Percentiles rank a stretch among this genome's conserved stretches.
phyloP scores from a whole-genome alignment of 2,888 invertebrate genomes.

The Tenthredo notha region DNA sequence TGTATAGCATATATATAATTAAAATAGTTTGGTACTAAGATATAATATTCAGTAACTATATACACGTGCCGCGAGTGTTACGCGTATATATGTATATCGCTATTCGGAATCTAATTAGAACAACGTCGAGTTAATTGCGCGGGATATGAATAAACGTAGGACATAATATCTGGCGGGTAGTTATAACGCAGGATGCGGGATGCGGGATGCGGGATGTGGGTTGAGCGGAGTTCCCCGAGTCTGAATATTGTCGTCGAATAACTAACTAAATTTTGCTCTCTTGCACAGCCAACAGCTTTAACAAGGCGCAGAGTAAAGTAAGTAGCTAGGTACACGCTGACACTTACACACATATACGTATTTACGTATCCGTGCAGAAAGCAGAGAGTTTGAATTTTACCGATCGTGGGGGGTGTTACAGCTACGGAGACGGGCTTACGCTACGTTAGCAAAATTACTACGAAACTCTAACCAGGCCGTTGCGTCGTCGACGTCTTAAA shows the following conservation, averaged over 20 bases:
- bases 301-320: neutral
- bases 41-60: neutral
- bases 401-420: neutral
- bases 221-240: neutral
- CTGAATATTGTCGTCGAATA: neutral
- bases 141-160: constrained; percentile 4
- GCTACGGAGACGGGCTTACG: neutral
- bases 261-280: neutral
- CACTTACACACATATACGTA: neutral
- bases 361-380: neutral
- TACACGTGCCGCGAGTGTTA: neutral
- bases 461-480: constrained; percentile 25
- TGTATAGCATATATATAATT: neutral
- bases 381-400: neutral
- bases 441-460: constrained; percentile 11
- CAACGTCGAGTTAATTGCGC: constrained; percentile 28
- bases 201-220: constrained; percentile 18
- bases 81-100: neutral
- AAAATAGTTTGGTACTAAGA: neutral
- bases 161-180: neutral
- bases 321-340: neutral
- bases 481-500: neutral
- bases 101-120: constrained; percentile 37
- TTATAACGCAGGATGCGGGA: neutral
- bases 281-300: neutral